phyloP scores from a whole-genome alignment of 1,140 invertebrate genomes.

The Zaprionus ornatus region DNA sequence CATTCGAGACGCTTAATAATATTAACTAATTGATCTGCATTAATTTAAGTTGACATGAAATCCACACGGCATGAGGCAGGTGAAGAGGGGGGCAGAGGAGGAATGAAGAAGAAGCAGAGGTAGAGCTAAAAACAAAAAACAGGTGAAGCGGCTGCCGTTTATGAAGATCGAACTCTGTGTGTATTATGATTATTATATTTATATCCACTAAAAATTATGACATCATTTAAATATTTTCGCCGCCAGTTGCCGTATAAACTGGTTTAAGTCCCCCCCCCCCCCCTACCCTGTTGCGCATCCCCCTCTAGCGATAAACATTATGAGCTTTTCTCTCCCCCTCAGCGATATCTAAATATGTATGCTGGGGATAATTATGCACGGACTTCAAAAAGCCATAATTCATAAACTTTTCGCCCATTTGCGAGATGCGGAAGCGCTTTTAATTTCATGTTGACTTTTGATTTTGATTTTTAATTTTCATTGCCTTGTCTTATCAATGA shows the following conservation, averaged over 20 bases:
- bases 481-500: slow-evolving; percentile 53
- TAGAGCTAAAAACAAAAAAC: slow-evolving; percentile 43
- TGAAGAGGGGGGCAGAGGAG: neutral
- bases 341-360: slow-evolving; percentile 20
- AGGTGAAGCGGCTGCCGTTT: slow-evolving; percentile 58
- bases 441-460: slow-evolving; percentile 56
- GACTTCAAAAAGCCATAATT: slow-evolving; percentile 68
- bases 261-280: slow-evolving; percentile 40
- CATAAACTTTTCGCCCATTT: slow-evolving; percentile 75
- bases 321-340: slow-evolving; percentile 1
- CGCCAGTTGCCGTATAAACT: slow-evolving; percentile 67
- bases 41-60: slow-evolving; percentile 67
- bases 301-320: neutral
- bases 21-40: slow-evolving; percentile 83
- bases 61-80: slow-evolving; percentile 19
- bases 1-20: slow-evolving; percentile 69
- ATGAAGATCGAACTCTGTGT: slow-evolving; percentile 46
- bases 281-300: slow-evolving; percentile 42
- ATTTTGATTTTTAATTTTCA: slow-evolving; percentile 34
- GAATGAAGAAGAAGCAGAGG: slow-evolving; percentile 6
- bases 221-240: slow-evolving; percentile 82
- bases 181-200: slow-evolving; percentile 74
- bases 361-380: slow-evolving; percentile 66
- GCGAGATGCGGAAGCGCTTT: slow-evolving; percentile 74
- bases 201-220: slow-evolving; percentile 74